Evolutionary conservation across 2,113 vertebrate species (phyloP).

Genomic region (Trichechus manatus): DNA sequence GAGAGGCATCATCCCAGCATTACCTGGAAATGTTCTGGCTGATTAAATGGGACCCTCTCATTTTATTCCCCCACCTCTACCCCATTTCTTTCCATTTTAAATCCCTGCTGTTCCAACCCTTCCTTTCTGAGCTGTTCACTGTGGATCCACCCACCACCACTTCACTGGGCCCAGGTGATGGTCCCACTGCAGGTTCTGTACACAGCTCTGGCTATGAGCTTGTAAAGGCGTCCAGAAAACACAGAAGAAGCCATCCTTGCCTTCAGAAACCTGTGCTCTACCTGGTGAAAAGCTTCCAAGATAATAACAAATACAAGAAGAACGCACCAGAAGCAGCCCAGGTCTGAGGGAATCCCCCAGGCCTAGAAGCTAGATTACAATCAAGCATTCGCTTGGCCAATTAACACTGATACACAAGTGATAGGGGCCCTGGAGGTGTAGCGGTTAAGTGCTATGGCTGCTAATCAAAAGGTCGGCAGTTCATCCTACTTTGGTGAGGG

Average conservation of each 20-base stretch:
- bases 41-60: background rate
- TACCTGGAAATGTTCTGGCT: background rate
- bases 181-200: background rate
- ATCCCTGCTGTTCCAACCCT: background rate
- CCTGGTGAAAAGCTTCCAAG: background rate
- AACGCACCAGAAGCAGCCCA: background rate
- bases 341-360: background rate
- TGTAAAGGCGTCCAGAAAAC: background rate
- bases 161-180: rapidly evolving
- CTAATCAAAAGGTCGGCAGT: no score
- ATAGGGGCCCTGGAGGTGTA: no score
- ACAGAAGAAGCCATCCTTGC: background rate
- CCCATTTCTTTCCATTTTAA: background rate
- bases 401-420: no score
- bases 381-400: background rate
- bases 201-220: background rate
- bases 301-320: background rate
- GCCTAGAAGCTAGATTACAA: background rate
- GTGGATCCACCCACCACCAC: no score
- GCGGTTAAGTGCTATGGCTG: no score
- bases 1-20: rapidly evolving
- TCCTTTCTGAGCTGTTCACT: background rate
- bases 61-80: background rate
- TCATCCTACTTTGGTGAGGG: no score
- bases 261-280: background rate